Evolutionary conservation across 2,888 invertebrate species (phyloP), one percentile per base, ranked within the genome.

Genomic region (Ophraella communa): DNA sequence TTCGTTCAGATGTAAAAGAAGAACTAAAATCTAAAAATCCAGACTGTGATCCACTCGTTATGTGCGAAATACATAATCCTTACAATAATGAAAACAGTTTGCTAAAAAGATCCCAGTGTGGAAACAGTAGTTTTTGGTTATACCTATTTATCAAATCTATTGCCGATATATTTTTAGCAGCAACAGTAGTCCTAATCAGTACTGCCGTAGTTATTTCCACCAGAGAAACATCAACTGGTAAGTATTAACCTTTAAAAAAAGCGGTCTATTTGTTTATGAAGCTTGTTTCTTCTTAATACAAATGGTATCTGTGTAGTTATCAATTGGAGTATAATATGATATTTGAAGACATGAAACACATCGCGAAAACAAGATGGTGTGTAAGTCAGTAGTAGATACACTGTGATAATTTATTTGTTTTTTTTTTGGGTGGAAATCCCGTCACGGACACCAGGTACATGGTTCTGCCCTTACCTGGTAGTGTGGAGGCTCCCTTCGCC

Each of bases 171-270:
- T 92, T 92, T 80, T 88, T 91, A 8, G 88, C 91, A 27, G 89
- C 92, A 0, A 89, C 87, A 0, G 82, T 92, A 4, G 89, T 91
- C 0, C 78, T 93, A 4, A 81, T 93, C 1, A 89, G 90, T 58
- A 88, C 92, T 0, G 91, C 92, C 0, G 88, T 92, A 45, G 91
- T 93, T n/a, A 91, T 93, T 66, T 92, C 92, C 0, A 92, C 93
- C 0, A 85, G 92, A 30, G 93, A 93, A 79, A 93, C 92, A 0
- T 92, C 92, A 0, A 85, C 90, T 18, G 92, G 71, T 71, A 57
- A 62, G 56, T 30, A 18, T 39, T 17, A 17, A 39, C 17, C 14
- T n/a, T n/a, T 35, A 14, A 17, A 4, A 10, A 30, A 30, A 7
- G 8, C 11, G 8, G 4, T 30, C 11, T n/a, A n/a, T n/a, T n/a